Conservation (phyloP, 92 coral and sea anemone genomes). For the Galaxea fascicularis region DNA sequence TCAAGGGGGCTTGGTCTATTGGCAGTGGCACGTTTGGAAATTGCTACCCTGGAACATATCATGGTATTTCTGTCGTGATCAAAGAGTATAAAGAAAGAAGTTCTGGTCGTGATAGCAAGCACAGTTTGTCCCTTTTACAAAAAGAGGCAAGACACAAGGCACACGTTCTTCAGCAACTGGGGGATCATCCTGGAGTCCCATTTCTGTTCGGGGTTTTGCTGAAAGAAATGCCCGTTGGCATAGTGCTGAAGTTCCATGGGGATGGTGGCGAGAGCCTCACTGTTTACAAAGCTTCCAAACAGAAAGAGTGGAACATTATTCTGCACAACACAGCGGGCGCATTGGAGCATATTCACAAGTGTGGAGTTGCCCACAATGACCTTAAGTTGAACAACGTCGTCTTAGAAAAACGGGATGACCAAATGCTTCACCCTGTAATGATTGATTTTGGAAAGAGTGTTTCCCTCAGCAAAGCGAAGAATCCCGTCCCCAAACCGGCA, state of each 20-base stretch:
- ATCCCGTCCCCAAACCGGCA: neutral
- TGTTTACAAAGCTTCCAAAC: constrained; percentile 22
- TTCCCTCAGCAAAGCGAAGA: constrained; percentile 16
- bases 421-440: constrained; percentile 19
- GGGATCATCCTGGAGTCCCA: constrained; percentile 65
- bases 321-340: neutral
- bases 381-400: neutral
- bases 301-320: constrained; percentile 13
- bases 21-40: constrained; percentile 59
- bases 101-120: neutral
- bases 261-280: constrained; percentile 25
- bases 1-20: constrained; percentile 2
- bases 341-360: neutral
- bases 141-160: constrained; percentile 43
- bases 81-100: constrained; percentile 36
- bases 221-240: constrained; percentile 19
- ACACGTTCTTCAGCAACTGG: constrained; percentile 28
- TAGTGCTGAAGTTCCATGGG: constrained; percentile 58
- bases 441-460: constrained; percentile 44
- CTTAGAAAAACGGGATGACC: neutral
- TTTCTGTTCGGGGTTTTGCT: constrained; percentile 43
- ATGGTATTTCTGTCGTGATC: constrained; percentile 36
- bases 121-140: constrained; percentile 15
- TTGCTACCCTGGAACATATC: constrained; percentile 52
- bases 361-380: neutral